Base-by-base conservation (phyloP, 2,888 invertebrate species). In the Anoplius nigerrimus region DNA sequence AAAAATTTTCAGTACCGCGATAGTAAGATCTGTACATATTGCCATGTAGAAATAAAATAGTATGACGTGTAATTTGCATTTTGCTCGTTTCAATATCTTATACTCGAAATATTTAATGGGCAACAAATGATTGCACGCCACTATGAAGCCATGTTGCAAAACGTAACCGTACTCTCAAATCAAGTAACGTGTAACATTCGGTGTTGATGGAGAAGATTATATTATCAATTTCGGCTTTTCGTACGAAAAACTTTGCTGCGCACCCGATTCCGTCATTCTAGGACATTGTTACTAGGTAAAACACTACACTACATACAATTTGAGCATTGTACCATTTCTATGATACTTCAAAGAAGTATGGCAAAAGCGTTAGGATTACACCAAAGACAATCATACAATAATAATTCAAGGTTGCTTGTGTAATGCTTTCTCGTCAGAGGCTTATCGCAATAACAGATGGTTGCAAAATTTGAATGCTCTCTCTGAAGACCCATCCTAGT, bases 271-370 rank as follows among this genome's bases (percentile, higher is more conserved):
- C 72, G 66, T 66, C 46, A 48, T 65, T 74, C 73, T 81, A 81
- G 78, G 72, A 80, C 72, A 77, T 60, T 61, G 70, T 76, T 72
- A 72, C 71, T 76, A 80, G 70, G 66, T 75, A 75, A 75, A 76
- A 78, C 71, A 65, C 72, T 34, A 34, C 63, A 71, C 72, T 82
- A 82, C 74, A 75, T 75, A 82, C 71, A 81, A 82, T 80, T 82
- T 82, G 82, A 82, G 82, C 82, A 82, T 81, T 69, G 70, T 80
- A 81, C 71, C 72, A 72, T 81, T 58, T 72, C 71, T 71, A 75
- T 75, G 71, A 66, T 74, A 78, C 65, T 71, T 78, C 66, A 74
- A 78, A 73, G 69, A 75, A 71, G 67, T 78, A 80, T 82, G 81
- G 81, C 81, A 78, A 79, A 81, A 82, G 78, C 76, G 71, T 80